These are phyloP conservation scores for Drosophila nigrodunni DNA, from an alignment of 1,140 invertebrate species.

Conservation along the genomic window DNA sequence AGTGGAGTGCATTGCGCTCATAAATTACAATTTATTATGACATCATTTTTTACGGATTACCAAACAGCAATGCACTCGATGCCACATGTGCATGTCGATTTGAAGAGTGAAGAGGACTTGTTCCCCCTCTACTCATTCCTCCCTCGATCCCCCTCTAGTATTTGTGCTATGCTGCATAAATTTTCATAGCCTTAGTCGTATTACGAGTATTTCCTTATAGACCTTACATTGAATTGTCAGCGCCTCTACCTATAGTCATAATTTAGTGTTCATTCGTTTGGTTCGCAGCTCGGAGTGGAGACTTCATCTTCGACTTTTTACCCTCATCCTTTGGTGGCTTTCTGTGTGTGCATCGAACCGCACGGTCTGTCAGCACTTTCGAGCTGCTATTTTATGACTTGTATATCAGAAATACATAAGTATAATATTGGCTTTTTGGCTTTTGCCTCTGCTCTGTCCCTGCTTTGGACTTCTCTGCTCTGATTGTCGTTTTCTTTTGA, in stretches of 20 bases:
- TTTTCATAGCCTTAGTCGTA: constrained; percentile 53
- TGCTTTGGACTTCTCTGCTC: constrained; percentile 51
- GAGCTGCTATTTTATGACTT: constrained; percentile 61
- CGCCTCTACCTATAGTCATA: constrained; percentile 69
- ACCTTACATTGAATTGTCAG: constrained; percentile 77
- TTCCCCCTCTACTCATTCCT: background rate
- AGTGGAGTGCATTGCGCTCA: constrained; percentile 51
- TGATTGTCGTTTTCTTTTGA: constrained; percentile 71
- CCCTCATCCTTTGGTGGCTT: constrained; percentile 23
- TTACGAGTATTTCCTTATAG: constrained; percentile 52
- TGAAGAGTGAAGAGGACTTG: constrained; percentile 35
- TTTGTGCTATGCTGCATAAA: constrained; percentile 67
- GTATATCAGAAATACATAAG: constrained; percentile 25
- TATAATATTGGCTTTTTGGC: constrained; percentile 48
- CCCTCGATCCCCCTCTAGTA: background rate
- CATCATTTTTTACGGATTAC: constrained; percentile 76
- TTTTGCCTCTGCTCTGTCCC: constrained; percentile 29
- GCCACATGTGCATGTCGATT: constrained; percentile 52
- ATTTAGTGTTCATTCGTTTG: constrained; percentile 57
- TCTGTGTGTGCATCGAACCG: constrained; percentile 22
- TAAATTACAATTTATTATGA: constrained; percentile 81
- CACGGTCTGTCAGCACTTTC: constrained; percentile 60
- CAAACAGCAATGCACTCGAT: constrained; percentile 49
- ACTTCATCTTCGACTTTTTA: constrained; percentile 39
- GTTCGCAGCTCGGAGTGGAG: constrained; percentile 4